Evolutionary conservation across 2,797 vertebrate species (phyloP), one percentile per base, ranked within the genome.

Genomic region (Sphenodon punctatus): DNA sequence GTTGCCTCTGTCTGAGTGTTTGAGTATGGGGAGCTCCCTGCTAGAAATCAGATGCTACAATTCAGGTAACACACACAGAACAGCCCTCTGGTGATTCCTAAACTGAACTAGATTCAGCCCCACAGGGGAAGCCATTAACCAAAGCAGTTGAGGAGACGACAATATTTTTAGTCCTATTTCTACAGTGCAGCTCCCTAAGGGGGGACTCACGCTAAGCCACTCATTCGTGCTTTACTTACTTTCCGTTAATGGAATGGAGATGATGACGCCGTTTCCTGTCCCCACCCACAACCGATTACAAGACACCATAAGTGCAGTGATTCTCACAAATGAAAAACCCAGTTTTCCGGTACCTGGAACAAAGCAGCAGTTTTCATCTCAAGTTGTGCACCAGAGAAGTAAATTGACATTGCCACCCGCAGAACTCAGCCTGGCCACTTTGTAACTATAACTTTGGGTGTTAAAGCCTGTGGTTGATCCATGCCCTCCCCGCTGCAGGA

Each of bases 291-390:
- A 96, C 27, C 98, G 98, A 80, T 95, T 97, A 87, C 98, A 98
- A 8, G 98, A 99, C 94, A 99, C 97, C 97, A 97, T 98, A 84
- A 99, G 96, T 58, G 99, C 98, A 8, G 98, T 99, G 95, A 99
- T 99, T 92, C 99, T 96, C 87, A 99, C 98, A 83, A 99, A 99
- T 2, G 99, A 99, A 96, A 99, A 99, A 84, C 99, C 99, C 80
- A 99, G 96, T 94, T 99, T 99, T 67, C 99, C 99, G 45, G 99
- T 99, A 86, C 99, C 99, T 99, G 94, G 76, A 85, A 85, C 75
- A 92, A 74, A 46, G 80, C 84, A 87, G 84, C 85, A 82, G 80
- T 30, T 88, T 90, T 93, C 64, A 90, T 72, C 92, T 90, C 92
- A 92, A 90, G 85, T 89, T 85, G 84, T 56, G 65, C 88, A 72